These are phyloP conservation scores for Macroglossus sobrinus DNA, from an alignment of 2,113 vertebrate species.

Conservation along the genomic window DNA sequence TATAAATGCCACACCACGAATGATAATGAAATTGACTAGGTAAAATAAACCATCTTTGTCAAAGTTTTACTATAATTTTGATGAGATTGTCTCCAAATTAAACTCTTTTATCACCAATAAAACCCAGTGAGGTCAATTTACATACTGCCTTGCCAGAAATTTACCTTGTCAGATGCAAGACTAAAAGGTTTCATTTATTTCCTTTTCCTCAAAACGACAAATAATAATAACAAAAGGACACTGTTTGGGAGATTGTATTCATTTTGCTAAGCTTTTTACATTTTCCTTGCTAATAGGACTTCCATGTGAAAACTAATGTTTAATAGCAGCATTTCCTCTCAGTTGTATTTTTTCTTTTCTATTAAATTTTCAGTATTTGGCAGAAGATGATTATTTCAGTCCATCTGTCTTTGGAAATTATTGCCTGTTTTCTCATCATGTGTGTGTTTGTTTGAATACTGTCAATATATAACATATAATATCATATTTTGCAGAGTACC, in stretches of 20 bases:
- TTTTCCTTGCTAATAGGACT: conserved; percentile 28
- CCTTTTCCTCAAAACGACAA: conserved; percentile 37
- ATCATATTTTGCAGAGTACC: conserved; percentile 78
- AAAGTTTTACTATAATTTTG: conserved; percentile 22
- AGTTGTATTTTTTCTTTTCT: conserved; percentile 41
- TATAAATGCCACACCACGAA: conserved; percentile 13
- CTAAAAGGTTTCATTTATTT: conserved; percentile 18
- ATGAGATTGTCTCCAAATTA: conserved; percentile 16
- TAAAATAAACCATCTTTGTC: background rate
- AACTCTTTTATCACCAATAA: background rate
- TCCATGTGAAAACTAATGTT: conserved; percentile 53
- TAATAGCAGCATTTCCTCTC: conserved; percentile 62
- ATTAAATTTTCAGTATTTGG: conserved; percentile 71
- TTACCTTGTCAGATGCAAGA: background rate
- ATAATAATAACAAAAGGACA: background rate
- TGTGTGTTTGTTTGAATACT: conserved; percentile 48
- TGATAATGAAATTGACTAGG: conserved; percentile 26
- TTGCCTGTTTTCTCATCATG: conserved; percentile 67
- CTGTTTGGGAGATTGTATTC: background rate
- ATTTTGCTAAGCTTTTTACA: background rate
- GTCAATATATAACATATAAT: conserved; percentile 62
- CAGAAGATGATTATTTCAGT: conserved; percentile 67
- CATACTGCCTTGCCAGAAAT: background rate
- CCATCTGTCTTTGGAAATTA: conserved; percentile 76
- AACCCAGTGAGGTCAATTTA: background rate